These are phyloP conservation scores for Rhorus exstirpatorius DNA, from an alignment of 2,888 invertebrate genomes.

Conservation along the genomic window DNA sequence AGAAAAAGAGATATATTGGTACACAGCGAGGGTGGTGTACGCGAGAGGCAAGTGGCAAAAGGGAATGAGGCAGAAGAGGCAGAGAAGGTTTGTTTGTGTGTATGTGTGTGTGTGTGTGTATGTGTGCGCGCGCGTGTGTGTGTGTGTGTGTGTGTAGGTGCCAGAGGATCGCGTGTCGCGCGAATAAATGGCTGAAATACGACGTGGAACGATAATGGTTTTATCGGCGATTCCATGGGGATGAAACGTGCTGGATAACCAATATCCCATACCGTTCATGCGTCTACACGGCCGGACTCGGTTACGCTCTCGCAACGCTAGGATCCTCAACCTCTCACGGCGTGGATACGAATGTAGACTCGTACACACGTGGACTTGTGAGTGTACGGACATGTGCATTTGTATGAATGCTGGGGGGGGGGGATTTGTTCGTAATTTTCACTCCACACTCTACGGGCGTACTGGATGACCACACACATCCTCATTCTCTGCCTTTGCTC, in stretches of 20 bases:
- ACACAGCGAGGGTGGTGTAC: slow-evolving; percentile 20
- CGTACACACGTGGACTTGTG: background rate
- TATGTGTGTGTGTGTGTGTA: slow-evolving; percentile 19
- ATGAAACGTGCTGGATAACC: slow-evolving; percentile 74
- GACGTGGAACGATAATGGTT: slow-evolving; percentile 75
- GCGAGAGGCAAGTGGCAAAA: slow-evolving; percentile 23
- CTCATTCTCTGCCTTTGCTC: slow-evolving; percentile 29
- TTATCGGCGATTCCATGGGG: slow-evolving; percentile 74
- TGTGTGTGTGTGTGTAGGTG: slow-evolving; percentile 1
- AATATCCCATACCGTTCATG: slow-evolving; percentile 68
- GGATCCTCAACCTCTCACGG: slow-evolving; percentile 42
- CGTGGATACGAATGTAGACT: slow-evolving; percentile 14
- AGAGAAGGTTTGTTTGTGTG: slow-evolving; percentile 41
- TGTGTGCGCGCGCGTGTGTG: slow-evolving; percentile 3
- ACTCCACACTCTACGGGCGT: background rate
- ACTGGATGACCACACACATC: slow-evolving; percentile 19
- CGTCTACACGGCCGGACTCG: slow-evolving; percentile 40
- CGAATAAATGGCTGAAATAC: slow-evolving; percentile 73
- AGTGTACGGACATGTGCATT: background rate
- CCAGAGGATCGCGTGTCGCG: slow-evolving; percentile 68
- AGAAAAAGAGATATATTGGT: slow-evolving; percentile 7
- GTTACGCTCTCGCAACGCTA: slow-evolving; percentile 16
- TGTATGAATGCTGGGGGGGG: background rate
- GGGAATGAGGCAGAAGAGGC: slow-evolving; percentile 42
- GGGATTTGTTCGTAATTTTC: slow-evolving; percentile 27